phyloP scores from a whole-genome alignment of 2,888 invertebrate genomes.

The Drosophila subquinaria region DNA sequence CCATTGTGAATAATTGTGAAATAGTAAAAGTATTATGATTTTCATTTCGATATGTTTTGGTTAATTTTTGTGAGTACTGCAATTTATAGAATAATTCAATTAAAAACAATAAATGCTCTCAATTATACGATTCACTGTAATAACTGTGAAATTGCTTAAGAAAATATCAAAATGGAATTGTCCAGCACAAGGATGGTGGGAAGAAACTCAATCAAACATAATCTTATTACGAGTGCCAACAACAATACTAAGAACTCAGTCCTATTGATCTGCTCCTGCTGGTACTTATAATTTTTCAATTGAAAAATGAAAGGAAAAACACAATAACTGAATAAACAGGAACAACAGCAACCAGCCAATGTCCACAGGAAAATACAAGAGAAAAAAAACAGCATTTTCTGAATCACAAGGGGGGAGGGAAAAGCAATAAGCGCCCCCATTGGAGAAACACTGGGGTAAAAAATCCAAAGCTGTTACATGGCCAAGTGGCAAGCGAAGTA shows the following conservation, averaged over 20 bases:
- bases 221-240: slow-evolving; percentile 64
- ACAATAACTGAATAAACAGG: slow-evolving; percentile 44
- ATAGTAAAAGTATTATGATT: neutral
- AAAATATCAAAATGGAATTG: slow-evolving; percentile 16
- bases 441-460: slow-evolving; percentile 26
- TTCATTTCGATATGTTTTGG: too few relatives aligned
- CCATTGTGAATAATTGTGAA: neutral
- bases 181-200: slow-evolving; percentile 14
- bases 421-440: slow-evolving; percentile 15
- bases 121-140: slow-evolving; percentile 9
- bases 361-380: slow-evolving; percentile 26
- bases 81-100: neutral
- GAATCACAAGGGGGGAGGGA: neutral
- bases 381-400: slow-evolving; percentile 10
- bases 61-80: neutral
- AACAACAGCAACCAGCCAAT: slow-evolving; percentile 42
- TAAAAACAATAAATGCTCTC: neutral
- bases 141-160: slow-evolving; percentile 10
- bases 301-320: slow-evolving; percentile 27
- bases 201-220: slow-evolving; percentile 75
- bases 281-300: slow-evolving; percentile 49
- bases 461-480: slow-evolving; percentile 47
- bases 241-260: slow-evolving; percentile 15
- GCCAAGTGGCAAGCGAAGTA: slow-evolving; percentile 38
- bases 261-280: slow-evolving; percentile 19